These are phyloP conservation scores for Lucifuga dentata DNA, from an alignment of 2,113 vertebrate species.

Conservation along the genomic window DNA sequence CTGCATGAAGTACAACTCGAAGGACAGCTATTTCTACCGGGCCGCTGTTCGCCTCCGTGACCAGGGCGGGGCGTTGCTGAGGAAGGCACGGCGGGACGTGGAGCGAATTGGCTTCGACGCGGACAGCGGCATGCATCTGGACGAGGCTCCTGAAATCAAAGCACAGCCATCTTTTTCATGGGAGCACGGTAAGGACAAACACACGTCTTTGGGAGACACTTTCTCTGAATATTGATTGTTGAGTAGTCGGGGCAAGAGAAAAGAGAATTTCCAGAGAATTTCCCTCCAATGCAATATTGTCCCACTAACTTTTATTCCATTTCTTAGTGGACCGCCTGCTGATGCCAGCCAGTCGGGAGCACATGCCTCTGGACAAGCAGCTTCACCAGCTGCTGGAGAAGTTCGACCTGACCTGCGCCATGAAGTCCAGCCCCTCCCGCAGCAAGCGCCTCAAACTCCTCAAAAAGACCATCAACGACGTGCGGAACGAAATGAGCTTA, in stretches of 20 bases:
- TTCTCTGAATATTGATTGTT: no score
- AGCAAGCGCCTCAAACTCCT: conserved; percentile 94
- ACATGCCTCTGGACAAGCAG: conserved; percentile 91
- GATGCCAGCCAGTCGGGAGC: conserved; percentile 86
- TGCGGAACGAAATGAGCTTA: conserved; percentile 90
- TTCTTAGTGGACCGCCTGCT: conserved; percentile 91
- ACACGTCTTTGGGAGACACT: no score
- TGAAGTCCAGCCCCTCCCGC: conserved; percentile 96
- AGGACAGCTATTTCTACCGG: conserved; percentile 96
- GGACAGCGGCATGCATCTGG: conserved; percentile 92
- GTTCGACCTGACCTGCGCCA: conserved; percentile 92
- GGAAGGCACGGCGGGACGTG: conserved; percentile 89
- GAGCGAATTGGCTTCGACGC: conserved; percentile 91
- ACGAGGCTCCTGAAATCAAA: conserved; percentile 88
- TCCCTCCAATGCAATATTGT: no score
- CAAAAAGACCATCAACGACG: conserved; percentile 91
- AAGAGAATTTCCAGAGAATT: no score
- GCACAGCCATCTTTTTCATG: conserved; percentile 89
- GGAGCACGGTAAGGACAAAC: conserved; percentile 90
- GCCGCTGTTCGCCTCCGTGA: conserved; percentile 93
- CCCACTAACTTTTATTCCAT: background rate
- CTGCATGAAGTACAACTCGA: conserved; percentile 98
- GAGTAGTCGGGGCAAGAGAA: no score
- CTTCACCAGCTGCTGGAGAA: conserved; percentile 93
- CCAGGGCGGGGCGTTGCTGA: conserved; percentile 92